Evolutionary conservation across 1,140 invertebrate genomes (phyloP).

Genomic region (Leptinotarsa lineolata): DNA sequence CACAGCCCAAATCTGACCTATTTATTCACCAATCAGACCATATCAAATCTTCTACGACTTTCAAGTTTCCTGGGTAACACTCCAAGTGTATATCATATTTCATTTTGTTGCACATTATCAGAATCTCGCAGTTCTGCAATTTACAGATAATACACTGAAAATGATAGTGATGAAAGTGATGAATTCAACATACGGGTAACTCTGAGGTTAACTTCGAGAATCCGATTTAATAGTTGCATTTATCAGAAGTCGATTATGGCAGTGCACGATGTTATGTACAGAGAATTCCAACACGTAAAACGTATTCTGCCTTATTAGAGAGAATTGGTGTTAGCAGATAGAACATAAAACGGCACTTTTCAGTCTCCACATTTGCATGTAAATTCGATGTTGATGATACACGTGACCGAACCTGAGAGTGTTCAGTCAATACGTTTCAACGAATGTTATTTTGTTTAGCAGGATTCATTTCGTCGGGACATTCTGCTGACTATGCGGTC

Average conservation of each 20-base stretch:
- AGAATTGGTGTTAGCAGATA: constrained; percentile 24
- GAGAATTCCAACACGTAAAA: constrained; percentile 21
- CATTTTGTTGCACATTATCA: no score
- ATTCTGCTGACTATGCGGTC: no score
- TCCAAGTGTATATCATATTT: no score
- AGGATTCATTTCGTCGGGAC: no score
- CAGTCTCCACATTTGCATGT: background rate
- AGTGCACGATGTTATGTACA: constrained; percentile 10
- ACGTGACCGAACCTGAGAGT: background rate
- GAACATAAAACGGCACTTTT: constrained; percentile 16
- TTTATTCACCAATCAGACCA: no score
- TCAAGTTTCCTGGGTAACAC: no score
- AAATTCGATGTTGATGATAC: background rate
- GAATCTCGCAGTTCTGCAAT: no score
- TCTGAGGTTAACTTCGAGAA: constrained; percentile 11
- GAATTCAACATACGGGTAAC: background rate
- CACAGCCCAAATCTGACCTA: no score
- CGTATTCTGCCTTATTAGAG: constrained; percentile 15
- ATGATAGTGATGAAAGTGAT: background rate
- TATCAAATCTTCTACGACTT: no score
- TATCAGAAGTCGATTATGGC: constrained; percentile 22
- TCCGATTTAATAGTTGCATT: constrained; percentile 21
- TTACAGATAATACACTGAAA: background rate
- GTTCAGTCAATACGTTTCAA: background rate
- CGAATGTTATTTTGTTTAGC: background rate